Base-by-base conservation (phyloP, 1,140 invertebrate genomes). In the Trichonephila clavipes region DNA sequence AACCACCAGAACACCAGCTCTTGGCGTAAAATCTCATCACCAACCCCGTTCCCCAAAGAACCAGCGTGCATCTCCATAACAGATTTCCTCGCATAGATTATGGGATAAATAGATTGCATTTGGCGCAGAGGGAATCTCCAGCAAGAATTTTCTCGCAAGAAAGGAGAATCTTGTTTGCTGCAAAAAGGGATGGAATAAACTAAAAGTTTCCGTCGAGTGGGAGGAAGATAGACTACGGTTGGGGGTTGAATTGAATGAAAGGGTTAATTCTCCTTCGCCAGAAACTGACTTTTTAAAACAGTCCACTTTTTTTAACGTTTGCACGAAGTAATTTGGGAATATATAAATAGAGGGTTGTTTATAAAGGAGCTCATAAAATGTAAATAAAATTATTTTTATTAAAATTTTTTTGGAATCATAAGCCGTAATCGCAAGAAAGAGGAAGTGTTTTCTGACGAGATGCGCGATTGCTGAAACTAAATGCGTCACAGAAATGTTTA, bases 1-100 rank as follows among this genome's bases (percentile, higher is more conserved):
- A 85, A n/a, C 44, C 44, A 24, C 24, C 12, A 62, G n/a, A 24
- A 19, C 59, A 59, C 44, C 51, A n/a, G 18, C 85, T 61, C 28
- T 61, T n/a, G 28, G n/a, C n/a, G n/a, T 16, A 87, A 51, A 87
- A 87, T 87, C 85, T 87, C 85, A 87, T 87, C 85, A 87, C 16
- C 58, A 62, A n/a, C 12, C 62, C 59, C 24, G 59, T 62, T 28
- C 85, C 2, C 18, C n/a, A 12, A 62, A 21, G 59, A 62, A 24
- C 21, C 24, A 34, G 16, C n/a, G 7, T 21, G 19, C 85, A 16
- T 21, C n/a, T 62, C 58, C 28, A 87, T 61, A 61, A 87, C 40
- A 19, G 85, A 87, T 24, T 87, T 87, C 61, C 59, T 24, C 16
- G 58, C 58, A 87, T 62, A 58, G 58, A 87, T 87, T 58, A 64